Percentiles rank a stretch among this genome's conserved stretches.
Evolutionary conservation across 2,888 invertebrate genomes (phyloP).

Genomic region (Exocentrus adspersus): DNA sequence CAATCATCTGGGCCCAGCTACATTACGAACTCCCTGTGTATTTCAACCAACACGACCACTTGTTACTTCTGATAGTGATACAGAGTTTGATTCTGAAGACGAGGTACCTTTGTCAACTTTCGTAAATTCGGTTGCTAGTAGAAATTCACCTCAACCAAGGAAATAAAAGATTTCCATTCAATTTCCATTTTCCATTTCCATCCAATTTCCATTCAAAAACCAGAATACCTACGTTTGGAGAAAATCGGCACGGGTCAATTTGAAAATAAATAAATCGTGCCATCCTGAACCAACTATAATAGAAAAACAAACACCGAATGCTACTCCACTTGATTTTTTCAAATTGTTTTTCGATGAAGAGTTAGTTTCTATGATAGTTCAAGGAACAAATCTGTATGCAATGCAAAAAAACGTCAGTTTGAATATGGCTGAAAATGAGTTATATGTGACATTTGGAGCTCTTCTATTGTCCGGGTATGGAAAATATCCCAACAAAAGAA

Average conservation of each 20-base stretch:
- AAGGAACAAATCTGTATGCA: constrained; percentile 29
- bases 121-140: neutral
- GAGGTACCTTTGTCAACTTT: neutral
- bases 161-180: neutral
- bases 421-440: constrained; percentile 25
- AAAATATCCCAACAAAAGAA: constrained; percentile 37
- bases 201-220: no score
- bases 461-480: constrained; percentile 35
- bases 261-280: neutral
- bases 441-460: constrained; percentile 34
- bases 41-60: neutral
- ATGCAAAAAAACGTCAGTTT: constrained; percentile 33
- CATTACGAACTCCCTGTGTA: neutral
- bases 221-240: neutral
- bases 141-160: neutral
- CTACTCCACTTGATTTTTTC: neutral
- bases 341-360: constrained; percentile 32
- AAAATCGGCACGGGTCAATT: neutral
- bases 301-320: neutral
- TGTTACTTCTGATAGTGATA: neutral
- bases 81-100: neutral
- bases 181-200: no score
- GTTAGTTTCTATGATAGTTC: constrained; percentile 15
- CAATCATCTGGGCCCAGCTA: constrained; percentile 19
- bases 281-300: constrained; percentile 2